Percentiles rank a stretch among this genome's conserved stretches.
phyloP scores from a whole-genome alignment of 2,797 vertebrate genomes.

The Phrynocephalus forsythii region DNA sequence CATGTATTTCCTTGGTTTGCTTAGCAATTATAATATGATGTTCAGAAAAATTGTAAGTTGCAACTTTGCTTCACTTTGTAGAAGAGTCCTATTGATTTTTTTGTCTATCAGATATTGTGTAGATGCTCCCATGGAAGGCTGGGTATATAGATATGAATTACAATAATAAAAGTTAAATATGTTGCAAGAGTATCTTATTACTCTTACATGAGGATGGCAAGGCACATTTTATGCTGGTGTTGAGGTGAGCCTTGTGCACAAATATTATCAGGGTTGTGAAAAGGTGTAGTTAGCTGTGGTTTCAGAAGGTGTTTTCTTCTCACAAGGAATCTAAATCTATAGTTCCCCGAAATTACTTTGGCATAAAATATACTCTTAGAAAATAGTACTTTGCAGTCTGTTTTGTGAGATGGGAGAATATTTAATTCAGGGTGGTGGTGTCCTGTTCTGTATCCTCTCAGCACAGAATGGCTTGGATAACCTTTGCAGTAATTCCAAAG shows the following conservation, averaged over 20 bases:
- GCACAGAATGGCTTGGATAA: constrained; percentile 41
- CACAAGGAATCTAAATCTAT: not conserved
- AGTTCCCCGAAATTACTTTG: not conserved
- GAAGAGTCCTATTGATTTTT: not conserved
- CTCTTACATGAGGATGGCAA: not conserved
- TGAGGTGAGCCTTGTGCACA: not conserved
- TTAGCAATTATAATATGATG: not conserved
- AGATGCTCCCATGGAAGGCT: not conserved
- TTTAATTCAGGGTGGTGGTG: constrained; percentile 39
- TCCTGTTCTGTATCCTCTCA: constrained; percentile 36
- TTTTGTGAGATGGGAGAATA: constrained; percentile 48
- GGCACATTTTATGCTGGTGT: constrained; percentile 1
- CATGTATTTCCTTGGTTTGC: not conserved
- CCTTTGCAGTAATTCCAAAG: constrained; percentile 51
- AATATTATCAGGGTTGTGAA: constrained; percentile 15
- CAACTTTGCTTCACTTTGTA: not conserved
- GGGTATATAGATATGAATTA: not conserved
- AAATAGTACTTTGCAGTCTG: constrained; percentile 53
- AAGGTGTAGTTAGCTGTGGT: not conserved
- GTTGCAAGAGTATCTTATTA: not conserved
- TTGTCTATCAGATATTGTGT: not conserved
- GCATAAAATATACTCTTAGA: constrained; percentile 7
- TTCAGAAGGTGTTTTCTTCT: constrained; percentile 9
- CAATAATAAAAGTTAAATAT: not conserved
- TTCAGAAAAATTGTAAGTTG: not conserved